Conservation (phyloP, 2,113 vertebrate genomes). For the Bostrychus sinensis region DNA sequence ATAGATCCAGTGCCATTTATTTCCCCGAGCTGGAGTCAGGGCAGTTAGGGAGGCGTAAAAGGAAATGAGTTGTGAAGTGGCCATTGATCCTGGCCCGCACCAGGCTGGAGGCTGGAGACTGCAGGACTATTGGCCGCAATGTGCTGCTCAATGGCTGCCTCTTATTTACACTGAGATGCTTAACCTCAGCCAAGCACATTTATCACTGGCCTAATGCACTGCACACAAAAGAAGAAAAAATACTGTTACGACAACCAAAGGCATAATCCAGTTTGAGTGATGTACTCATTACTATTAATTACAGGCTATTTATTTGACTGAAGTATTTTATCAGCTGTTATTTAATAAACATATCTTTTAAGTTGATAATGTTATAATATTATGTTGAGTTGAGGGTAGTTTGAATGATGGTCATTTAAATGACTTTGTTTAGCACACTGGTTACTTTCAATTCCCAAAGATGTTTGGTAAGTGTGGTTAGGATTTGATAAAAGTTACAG, state of each 20-base stretch:
- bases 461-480: too few relatives aligned
- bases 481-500: too few relatives aligned
- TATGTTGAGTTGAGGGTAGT: too few relatives aligned
- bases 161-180: slow-evolving; percentile 70
- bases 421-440: too few relatives aligned
- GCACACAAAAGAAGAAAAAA: slow-evolving; percentile 1
- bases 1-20: slow-evolving; percentile 80
- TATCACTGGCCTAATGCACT: slow-evolving; percentile 52
- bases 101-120: slow-evolving; percentile 50
- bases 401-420: too few relatives aligned
- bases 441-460: too few relatives aligned
- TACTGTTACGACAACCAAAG: slow-evolving; percentile 26
- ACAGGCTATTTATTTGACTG: neutral
- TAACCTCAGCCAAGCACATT: slow-evolving; percentile 58
- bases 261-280: slow-evolving; percentile 7
- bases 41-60: slow-evolving; percentile 81
- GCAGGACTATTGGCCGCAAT: slow-evolving; percentile 50
- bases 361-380: too few relatives aligned
- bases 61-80: slow-evolving; percentile 84
- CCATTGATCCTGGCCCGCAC: slow-evolving; percentile 77
- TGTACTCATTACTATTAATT: neutral
- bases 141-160: slow-evolving; percentile 56
- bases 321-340: neutral
- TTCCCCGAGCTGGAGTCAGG: slow-evolving; percentile 71
- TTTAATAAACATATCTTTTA: neutral